Percentiles rank a stretch among this genome's conserved stretches.
These are phyloP conservation scores for Strix uralensis DNA, from an alignment of 2,113 vertebrate genomes.

Conservation along the genomic window DNA sequence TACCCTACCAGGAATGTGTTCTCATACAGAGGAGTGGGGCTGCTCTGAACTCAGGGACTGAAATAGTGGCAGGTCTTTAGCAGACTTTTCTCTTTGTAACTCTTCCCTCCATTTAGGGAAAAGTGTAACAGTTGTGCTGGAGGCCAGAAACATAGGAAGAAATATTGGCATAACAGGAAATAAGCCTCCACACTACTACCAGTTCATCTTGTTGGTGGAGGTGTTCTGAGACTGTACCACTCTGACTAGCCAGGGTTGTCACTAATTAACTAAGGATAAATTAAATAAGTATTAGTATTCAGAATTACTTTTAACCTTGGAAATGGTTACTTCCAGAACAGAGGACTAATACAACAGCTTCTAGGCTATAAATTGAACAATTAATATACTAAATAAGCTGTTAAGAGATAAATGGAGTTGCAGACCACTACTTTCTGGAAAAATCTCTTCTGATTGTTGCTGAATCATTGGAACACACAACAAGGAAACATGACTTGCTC, in stretches of 20 bases:
- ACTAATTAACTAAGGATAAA: neutral
- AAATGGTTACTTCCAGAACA: neutral
- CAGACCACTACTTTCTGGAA: neutral
- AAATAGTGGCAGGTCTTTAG: neutral
- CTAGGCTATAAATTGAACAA: neutral
- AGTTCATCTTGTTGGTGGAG: neutral
- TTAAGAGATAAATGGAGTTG: neutral
- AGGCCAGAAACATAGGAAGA: neutral
- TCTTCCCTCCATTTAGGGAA: neutral
- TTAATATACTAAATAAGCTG: neutral
- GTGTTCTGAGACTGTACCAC: neutral
- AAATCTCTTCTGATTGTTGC: neutral
- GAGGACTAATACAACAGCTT: neutral
- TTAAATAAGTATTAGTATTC: neutral
- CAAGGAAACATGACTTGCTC: neutral
- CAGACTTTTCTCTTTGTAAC: neutral
- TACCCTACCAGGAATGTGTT: neutral
- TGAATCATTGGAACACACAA: neutral
- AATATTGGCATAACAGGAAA: neutral
- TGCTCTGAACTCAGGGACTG: neutral
- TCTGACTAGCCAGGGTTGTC: neutral
- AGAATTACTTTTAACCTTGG: neutral
- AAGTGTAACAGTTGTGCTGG: neutral
- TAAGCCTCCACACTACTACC: too few relatives aligned
- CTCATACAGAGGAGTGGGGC: too few relatives aligned